Conservation (phyloP, 2,888 invertebrate genomes). For the Osedax fenrisi region DNA sequence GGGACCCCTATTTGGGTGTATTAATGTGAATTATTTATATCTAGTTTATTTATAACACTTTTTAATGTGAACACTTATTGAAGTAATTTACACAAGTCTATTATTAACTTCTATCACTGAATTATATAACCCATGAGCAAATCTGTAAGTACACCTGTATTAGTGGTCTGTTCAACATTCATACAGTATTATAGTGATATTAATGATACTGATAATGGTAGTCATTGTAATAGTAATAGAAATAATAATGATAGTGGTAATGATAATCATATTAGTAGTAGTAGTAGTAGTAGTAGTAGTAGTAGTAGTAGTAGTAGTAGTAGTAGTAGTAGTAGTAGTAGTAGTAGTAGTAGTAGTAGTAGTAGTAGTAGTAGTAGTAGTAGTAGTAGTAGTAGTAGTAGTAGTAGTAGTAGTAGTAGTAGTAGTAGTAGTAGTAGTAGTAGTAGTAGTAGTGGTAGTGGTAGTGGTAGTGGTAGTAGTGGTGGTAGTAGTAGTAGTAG, state of each 20-base stretch:
- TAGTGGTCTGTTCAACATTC: too few species aligned
- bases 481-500: slow-evolving; percentile 6
- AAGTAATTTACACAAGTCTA: too few species aligned
- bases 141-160: too few species aligned
- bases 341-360: slow-evolving; percentile 24
- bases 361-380: slow-evolving; percentile 25
- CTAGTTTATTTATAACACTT: too few species aligned
- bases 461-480: slow-evolving; percentile 6
- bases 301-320: slow-evolving; percentile 25
- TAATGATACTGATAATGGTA: background rate
- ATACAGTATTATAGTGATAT: too few species aligned
- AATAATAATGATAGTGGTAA: background rate
- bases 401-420: slow-evolving; percentile 20
- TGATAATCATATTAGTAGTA: slow-evolving; percentile 3
- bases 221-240: background rate
- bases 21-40: too few species aligned
- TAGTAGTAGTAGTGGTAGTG: slow-evolving; percentile 5
- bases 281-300: slow-evolving; percentile 21
- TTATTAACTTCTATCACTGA: too few species aligned
- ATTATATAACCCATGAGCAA: too few species aligned
- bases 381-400: slow-evolving; percentile 23
- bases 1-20: too few species aligned
- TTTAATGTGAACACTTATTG: too few species aligned
- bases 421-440: slow-evolving; percentile 14
- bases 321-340: slow-evolving; percentile 25